Evolutionary conservation across 2,113 vertebrate species (phyloP).

Genomic region (Lipophrys pholis): DNA sequence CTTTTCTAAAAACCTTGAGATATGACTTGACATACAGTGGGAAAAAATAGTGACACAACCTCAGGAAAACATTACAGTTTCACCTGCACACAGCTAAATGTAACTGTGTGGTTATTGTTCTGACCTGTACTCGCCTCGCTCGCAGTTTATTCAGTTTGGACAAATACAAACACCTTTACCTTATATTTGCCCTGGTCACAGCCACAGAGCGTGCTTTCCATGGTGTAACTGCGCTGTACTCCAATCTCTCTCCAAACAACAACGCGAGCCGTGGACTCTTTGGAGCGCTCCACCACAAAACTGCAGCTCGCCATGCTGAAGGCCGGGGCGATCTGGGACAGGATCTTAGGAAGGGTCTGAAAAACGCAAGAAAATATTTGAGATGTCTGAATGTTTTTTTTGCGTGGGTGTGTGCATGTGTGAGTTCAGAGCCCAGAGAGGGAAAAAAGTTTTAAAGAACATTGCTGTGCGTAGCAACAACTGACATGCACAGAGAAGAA

Average conservation of each 20-base stretch:
- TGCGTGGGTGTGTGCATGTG: neutral
- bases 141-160: neutral
- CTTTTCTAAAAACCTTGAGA: too few relatives aligned
- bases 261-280: conserved; percentile 96
- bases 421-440: neutral
- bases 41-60: too few relatives aligned
- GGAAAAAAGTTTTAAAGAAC: neutral
- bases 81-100: neutral
- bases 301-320: conserved; percentile 98
- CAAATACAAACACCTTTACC: conserved; percentile 73
- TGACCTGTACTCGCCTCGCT: neutral
- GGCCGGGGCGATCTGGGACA: conserved; percentile 94
- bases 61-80: too few relatives aligned
- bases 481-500: neutral
- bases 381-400: conserved; percentile 1
- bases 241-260: conserved; percentile 98
- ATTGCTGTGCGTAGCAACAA: conserved; percentile 1
- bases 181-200: conserved; percentile 99
- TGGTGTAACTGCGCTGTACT: conserved; percentile 96
- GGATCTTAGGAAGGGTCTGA: conserved; percentile 93
- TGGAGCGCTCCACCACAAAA: conserved; percentile 98
- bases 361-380: conserved; percentile 7
- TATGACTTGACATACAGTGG: too few relatives aligned
- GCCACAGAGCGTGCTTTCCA: conserved; percentile 98
- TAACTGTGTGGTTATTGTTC: neutral